Evolutionary conservation across 1,140 invertebrate genomes (phyloP).

Genomic region (Agraylea sexmaculata): DNA sequence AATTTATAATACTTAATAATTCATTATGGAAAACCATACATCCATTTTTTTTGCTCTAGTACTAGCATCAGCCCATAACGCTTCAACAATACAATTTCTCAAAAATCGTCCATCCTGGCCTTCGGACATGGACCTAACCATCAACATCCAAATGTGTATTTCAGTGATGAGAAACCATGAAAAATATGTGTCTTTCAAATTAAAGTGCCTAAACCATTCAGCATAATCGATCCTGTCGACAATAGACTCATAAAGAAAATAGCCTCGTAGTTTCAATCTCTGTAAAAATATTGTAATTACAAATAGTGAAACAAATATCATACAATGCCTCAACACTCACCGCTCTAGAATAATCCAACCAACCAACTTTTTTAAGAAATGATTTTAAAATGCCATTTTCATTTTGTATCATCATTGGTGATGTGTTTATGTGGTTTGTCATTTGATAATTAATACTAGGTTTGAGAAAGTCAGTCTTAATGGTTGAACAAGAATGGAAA

Average conservation of each 20-base stretch:
- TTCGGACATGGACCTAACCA: slow-evolving; percentile 65
- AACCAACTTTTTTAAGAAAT: slow-evolving; percentile 38
- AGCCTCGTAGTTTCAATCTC: slow-evolving; percentile 46
- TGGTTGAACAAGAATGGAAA: too few relatives aligned
- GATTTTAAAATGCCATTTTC: slow-evolving; percentile 34
- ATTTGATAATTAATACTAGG: too few relatives aligned
- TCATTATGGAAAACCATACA: slow-evolving; percentile 35
- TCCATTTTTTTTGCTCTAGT: slow-evolving; percentile 58
- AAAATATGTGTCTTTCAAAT: slow-evolving; percentile 65
- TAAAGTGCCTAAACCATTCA: slow-evolving; percentile 51
- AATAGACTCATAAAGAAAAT: slow-evolving; percentile 50
- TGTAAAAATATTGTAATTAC: slow-evolving; percentile 27
- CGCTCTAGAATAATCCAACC: slow-evolving; percentile 33
- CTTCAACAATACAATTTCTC: slow-evolving; percentile 61
- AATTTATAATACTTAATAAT: neutral
- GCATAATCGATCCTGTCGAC: slow-evolving; percentile 48
- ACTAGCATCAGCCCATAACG: slow-evolving; percentile 72
- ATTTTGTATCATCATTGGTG: too few relatives aligned
- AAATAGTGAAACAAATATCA: slow-evolving; percentile 5
- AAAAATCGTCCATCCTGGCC: slow-evolving; percentile 55
- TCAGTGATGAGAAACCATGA: slow-evolving; percentile 78
- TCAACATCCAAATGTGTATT: slow-evolving; percentile 74
- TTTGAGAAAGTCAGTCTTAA: too few relatives aligned
- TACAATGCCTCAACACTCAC: slow-evolving; percentile 22
- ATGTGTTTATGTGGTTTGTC: too few relatives aligned